Conservation (phyloP, 2,888 invertebrate species). For the Nemotelus pantherinus region DNA sequence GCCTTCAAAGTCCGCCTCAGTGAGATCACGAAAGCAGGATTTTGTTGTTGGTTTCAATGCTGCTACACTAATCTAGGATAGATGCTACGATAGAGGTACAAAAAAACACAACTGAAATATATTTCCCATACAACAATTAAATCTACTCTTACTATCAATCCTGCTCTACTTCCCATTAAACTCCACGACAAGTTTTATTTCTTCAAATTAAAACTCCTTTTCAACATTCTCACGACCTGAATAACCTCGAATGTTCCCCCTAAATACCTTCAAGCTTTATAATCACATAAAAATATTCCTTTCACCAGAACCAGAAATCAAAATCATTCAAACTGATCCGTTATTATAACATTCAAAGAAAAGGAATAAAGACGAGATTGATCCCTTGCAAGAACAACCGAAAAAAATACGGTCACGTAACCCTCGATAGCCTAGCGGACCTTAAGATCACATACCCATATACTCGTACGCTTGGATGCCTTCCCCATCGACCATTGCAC, state of each 20-base stretch:
- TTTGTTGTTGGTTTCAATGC: too few species aligned
- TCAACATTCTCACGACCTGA: slow-evolving; percentile 4
- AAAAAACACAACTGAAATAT: too few species aligned
- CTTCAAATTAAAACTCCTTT: slow-evolving; percentile 14
- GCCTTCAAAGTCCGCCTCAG: too few species aligned
- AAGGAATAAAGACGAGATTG: slow-evolving; percentile 2
- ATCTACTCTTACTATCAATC: neutral
- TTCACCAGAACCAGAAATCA: neutral
- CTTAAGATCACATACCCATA: slow-evolving; percentile 1
- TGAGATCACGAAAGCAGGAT: too few species aligned
- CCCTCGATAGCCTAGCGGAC: neutral
- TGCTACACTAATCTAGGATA: too few species aligned
- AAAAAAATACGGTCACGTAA: slow-evolving; percentile 5
- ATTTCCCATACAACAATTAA: too few species aligned
- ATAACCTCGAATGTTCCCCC: neutral
- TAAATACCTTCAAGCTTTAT: neutral
- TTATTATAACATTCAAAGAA: slow-evolving; percentile 1
- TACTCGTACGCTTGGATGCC: neutral
- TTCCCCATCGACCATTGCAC: neutral
- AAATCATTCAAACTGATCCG: slow-evolving; percentile 3
- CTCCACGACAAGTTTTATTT: neutral
- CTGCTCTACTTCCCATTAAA: neutral
- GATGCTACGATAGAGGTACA: too few species aligned
- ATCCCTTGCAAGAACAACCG: slow-evolving; percentile 1
- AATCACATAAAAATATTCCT: slow-evolving; percentile 9